Evolutionary conservation across 2,797 vertebrate genomes (phyloP).

Genomic region (Dallia pectoralis): DNA sequence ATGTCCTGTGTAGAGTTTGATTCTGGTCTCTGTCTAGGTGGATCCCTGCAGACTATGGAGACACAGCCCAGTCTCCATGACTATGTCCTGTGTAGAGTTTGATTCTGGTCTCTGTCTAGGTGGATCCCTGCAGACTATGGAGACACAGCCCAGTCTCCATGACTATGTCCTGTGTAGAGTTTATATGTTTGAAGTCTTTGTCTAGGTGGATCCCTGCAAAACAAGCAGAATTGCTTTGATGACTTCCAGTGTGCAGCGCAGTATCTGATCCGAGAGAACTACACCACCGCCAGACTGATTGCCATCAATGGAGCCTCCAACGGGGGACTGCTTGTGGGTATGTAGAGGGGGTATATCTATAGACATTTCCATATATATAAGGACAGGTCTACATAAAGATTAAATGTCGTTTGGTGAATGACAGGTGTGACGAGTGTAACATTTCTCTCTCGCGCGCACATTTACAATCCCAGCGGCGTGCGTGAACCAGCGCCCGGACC

Average conservation of each 20-base stretch:
- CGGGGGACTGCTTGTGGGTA: constrained; percentile 76
- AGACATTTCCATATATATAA: constrained; percentile 25
- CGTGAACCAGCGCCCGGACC: constrained; percentile 75
- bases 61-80: not conserved
- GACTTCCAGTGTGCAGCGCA: constrained; percentile 77
- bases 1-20: too few relatives aligned
- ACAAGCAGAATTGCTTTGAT: constrained; percentile 77
- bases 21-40: constrained; percentile 55
- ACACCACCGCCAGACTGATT: constrained; percentile 63
- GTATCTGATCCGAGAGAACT: constrained; percentile 71
- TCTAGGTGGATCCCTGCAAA: constrained; percentile 65
- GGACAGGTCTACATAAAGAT: too few relatives aligned
- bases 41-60: constrained; percentile 22
- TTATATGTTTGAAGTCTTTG: not conserved
- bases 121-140: constrained; percentile 35
- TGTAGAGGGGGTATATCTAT: constrained; percentile 14
- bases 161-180: not conserved
- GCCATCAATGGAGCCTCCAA: constrained; percentile 77
- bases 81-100: not conserved
- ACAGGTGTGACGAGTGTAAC: not conserved
- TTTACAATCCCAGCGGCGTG: constrained; percentile 60
- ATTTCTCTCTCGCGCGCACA: not conserved
- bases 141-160: not conserved
- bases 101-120: constrained; percentile 50
- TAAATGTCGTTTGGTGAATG: too few relatives aligned